Base-by-base conservation (phyloP, 2,113 vertebrate genomes). In the Petromus typicus region DNA sequence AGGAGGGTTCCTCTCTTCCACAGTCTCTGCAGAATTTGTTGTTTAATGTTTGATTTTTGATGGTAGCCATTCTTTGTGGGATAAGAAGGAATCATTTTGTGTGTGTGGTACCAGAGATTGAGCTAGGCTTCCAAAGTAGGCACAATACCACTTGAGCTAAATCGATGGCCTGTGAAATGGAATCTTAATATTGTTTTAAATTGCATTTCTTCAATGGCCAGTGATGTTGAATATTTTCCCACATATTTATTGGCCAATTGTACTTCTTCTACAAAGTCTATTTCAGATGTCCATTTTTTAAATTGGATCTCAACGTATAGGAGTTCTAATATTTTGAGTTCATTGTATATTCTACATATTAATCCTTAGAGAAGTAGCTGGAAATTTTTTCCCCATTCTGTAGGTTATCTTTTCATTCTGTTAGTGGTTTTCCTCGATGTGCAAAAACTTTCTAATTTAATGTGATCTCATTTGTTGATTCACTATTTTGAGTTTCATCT, bases 401-500 rank as follows among this genome's bases (percentile, higher is more conserved):
- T 73, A 73, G 10, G 4, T 43, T 25, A 22, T 73, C 22, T 61
- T 16, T 37, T 69, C n/a, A 40, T 18, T 40, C 40, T 40, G 69
- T 43, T 23, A 4, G 69, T 43, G 37, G 37, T 73, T 73, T 73
- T 71, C 69, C 23, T 73, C 25, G 69, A 25, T 43, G 37, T 73
- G 20, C 20, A 73, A 40, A 73, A 43, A 5, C 69, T 73, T 73
- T 40, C 20, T 25, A 73, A 73, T 43, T 73, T 43, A 25, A 12
- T 69, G 67, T 71, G 69, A 71, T 71, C 4, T 2, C 7, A 71
- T 40, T 23, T 69, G n/a, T 69, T 37, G 67, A 43, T 27, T 75
- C 71, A 45, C n/a, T 82, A 48, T 78, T 66, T 95, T 79, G n/a
- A 11, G 2, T 86, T 82, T 86, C 61, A 83, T 90, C 40, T 84